Evolutionary conservation across 1,140 invertebrate genomes (phyloP), one percentile per base, ranked within the genome.

Genomic region (Aphis craccivora): DNA sequence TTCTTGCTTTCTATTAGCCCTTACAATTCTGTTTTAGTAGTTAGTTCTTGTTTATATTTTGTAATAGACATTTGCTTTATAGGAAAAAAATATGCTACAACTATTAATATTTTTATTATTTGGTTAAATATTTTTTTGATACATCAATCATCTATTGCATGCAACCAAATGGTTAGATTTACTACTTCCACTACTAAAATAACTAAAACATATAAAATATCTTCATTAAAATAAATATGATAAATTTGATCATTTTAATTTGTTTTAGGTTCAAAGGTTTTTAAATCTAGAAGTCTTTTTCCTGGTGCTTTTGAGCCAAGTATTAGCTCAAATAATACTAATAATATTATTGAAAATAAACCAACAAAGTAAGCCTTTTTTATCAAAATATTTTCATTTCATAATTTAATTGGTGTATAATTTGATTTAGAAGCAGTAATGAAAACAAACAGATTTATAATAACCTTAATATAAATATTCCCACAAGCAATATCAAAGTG

Each of bases 191-290:
- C 3, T 90, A 40, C 8, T 20, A 40, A 4, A 86, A 45, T 18
- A 45, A 45, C 4, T 45, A 76, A n/a, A 76, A 76, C 60, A n/a
- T 84, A 14, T 81, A 86, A 45, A 45, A 45, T 45, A 55, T 5
- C 18, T 25, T 25, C 9, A 40, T 20, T 90, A 90, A n/a, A n/a
- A n/a, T n/a, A n/a, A 60, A 43, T 45, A 25, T 67, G 23, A 30
- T 91, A 35, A 1, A 89, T 37, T 55, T 55, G 5, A 60, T 81
- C 2, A 48, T 48, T 90, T 48, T 81, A 30, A 45, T 4, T 45
- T 91, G 55, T 91, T 53, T 53, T 93, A 93, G 91, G 81, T 86
- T 86, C 91, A 53, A 93, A 84, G 35, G 91, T 93, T n/a, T 86
- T 93, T 1, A 84, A 93, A 55, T 45, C 91, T 45, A 93, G 91